Evolutionary conservation across 2,888 invertebrate genomes (phyloP), one percentile per base, ranked within the genome.

Genomic region (Eretmocerus hayati): DNA sequence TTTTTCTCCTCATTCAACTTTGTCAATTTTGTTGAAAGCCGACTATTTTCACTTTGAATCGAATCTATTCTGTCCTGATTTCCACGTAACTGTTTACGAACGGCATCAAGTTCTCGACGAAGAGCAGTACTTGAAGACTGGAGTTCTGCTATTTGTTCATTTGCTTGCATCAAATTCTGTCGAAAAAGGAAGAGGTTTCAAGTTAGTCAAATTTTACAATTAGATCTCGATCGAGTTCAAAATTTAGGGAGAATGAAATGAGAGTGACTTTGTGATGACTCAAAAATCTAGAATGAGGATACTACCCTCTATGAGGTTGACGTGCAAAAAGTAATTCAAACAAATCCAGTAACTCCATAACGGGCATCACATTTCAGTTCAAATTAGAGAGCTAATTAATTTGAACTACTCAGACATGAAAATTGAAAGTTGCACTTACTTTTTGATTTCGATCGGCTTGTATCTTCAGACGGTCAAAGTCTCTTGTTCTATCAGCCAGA

Each of bases 371-470:
- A n/a, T n/a, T n/a, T n/a, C n/a, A n/a, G n/a, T n/a, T n/a, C n/a
- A n/a, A n/a, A n/a, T n/a, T n/a, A n/a, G n/a, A n/a, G n/a, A n/a
- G n/a, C n/a, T n/a, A n/a, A n/a, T n/a, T n/a, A n/a, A n/a, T n/a
- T n/a, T n/a, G n/a, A n/a, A n/a, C n/a, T n/a, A n/a, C n/a, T n/a
- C n/a, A n/a, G n/a, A n/a, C n/a, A n/a, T n/a, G n/a, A n/a, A n/a
- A 36, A 41, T 31, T 40, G 20, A 15, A 11, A 39, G 23, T 22
- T 44, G 50, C 43, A 39, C 36, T 53, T 46, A 63, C 63, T 51
- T 58, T 62, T 52, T 71, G 71, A 5, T 70, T 70, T 11, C 71
- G 70, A 54, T 71, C 70, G 5, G 71, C 71, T 23, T 69, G 67
- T 38, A 61, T 55, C 55, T 64, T 66, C 46, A 67, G 65, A 45